Conservation (phyloP, 2,888 invertebrate species). For the Conomelus anceps region DNA sequence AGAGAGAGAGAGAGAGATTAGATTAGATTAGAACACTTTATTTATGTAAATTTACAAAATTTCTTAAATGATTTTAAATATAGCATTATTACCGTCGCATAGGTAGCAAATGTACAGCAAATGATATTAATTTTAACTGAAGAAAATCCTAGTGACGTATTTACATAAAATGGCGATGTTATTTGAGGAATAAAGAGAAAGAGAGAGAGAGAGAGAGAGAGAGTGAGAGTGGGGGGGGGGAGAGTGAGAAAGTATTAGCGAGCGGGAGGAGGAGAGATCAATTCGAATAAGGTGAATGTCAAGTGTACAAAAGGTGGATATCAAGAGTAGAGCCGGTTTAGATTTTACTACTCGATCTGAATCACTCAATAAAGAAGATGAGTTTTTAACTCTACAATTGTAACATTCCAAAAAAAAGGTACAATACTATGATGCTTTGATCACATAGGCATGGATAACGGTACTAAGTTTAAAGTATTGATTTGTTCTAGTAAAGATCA, state of each 20-base stretch:
- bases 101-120: too few species aligned
- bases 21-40: too few species aligned
- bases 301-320: neutral
- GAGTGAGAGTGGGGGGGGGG: neutral
- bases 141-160: too few species aligned
- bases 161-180: too few species aligned
- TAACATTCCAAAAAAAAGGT: neutral
- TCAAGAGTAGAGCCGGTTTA: neutral
- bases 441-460: neutral
- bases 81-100: too few species aligned
- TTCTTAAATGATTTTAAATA: too few species aligned
- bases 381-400: neutral
- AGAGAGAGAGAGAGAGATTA: too few species aligned
- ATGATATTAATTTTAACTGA: too few species aligned
- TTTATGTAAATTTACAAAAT: too few species aligned
- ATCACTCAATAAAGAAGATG: neutral
- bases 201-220: conserved; percentile 1
- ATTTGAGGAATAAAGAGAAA: conserved; percentile 15
- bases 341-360: neutral
- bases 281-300: neutral
- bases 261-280: neutral
- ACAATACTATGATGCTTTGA: neutral
- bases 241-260: neutral
- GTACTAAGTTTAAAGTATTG: too few species aligned
- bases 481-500: too few species aligned